These are phyloP conservation scores for Drosophila ustulata DNA, from an alignment of 2,888 invertebrate species.

Conservation along the genomic window DNA sequence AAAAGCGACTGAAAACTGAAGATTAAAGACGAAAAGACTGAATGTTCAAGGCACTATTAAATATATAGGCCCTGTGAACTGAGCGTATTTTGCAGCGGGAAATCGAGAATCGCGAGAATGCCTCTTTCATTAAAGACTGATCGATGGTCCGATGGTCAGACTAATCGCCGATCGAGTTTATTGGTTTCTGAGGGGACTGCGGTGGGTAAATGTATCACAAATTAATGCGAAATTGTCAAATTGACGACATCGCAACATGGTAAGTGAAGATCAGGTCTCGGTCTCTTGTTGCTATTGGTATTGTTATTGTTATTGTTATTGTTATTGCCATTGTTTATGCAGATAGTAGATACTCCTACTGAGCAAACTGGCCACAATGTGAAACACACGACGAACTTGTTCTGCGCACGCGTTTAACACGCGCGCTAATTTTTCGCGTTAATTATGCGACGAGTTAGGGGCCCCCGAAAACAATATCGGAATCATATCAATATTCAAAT, in stretches of 20 bases:
- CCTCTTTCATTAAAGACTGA: neutral
- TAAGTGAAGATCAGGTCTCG: constrained; percentile 23
- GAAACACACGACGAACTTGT: constrained; percentile 50
- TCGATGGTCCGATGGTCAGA: neutral
- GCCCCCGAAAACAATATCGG: constrained; percentile 46
- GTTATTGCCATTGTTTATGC: neutral
- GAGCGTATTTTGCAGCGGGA: too few species aligned
- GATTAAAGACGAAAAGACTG: neutral
- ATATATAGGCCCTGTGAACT: too few species aligned
- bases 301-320: neutral
- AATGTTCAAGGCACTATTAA: neutral
- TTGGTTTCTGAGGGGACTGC: neutral
- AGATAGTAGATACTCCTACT: constrained; percentile 9
- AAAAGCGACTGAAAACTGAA: neutral
- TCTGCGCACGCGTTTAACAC: constrained; percentile 74
- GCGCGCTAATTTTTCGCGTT: constrained; percentile 73
- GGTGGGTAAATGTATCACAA: constrained; percentile 11
- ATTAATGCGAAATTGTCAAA: constrained; percentile 42
- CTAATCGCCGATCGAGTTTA: neutral
- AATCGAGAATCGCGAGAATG: neutral
- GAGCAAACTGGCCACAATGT: constrained; percentile 2
- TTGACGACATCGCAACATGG: constrained; percentile 28
- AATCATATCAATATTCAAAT: constrained; percentile 78
- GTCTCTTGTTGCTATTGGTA: too few species aligned
- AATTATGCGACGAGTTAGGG: constrained; percentile 57